Percentiles rank a stretch among this genome's conserved stretches.
Conservation (phyloP, 92 coral and sea anemone genomes). For the Nematostella vectensis region DNA sequence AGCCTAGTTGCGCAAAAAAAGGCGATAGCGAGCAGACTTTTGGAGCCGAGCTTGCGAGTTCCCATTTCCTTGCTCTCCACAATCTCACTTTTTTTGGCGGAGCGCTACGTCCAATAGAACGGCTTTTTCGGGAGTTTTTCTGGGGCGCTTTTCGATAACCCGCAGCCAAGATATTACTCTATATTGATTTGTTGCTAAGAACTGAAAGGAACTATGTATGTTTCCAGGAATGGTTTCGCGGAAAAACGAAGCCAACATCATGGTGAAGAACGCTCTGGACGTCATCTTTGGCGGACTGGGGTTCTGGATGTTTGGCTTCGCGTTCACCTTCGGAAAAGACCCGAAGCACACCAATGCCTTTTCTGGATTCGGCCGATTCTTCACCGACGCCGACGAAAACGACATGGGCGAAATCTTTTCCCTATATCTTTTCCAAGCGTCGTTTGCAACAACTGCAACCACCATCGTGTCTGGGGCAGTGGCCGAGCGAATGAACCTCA, state of each 20-base stretch:
- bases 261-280: constrained; percentile 81
- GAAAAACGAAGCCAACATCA: constrained; percentile 78
- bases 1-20: too few species aligned
- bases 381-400: constrained; percentile 75
- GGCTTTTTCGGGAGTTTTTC: too few species aligned
- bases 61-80: too few species aligned
- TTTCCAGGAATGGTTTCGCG: constrained; percentile 75
- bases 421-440: constrained; percentile 73
- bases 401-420: constrained; percentile 77
- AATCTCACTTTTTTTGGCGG: too few species aligned
- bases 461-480: constrained; percentile 81
- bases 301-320: constrained; percentile 83
- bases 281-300: constrained; percentile 84
- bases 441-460: constrained; percentile 82
- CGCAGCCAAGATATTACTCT: too few species aligned
- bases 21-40: too few species aligned
- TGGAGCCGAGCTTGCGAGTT: too few species aligned
- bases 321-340: constrained; percentile 56
- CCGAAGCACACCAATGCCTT: constrained; percentile 37
- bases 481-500: constrained; percentile 72
- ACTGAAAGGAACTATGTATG: too few species aligned
- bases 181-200: too few species aligned
- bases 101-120: too few species aligned
- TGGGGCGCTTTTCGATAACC: too few species aligned
- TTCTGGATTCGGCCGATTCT: constrained; percentile 72